Evolutionary conservation across 2,113 vertebrate species (phyloP), one percentile per base, ranked within the genome.

Genomic region (Trogon surrucura): DNA sequence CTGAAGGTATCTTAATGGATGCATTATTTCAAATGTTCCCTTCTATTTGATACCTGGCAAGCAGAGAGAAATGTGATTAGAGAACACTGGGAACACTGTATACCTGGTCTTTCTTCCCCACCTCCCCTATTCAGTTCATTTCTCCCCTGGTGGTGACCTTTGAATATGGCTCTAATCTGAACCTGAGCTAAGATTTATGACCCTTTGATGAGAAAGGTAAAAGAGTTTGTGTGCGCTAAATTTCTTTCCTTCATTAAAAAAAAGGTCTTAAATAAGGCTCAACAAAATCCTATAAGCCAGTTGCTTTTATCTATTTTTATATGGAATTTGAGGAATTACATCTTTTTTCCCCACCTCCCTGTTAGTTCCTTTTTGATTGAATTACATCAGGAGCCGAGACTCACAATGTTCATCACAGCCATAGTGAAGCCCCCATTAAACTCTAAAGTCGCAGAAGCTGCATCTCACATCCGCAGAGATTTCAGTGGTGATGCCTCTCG

Each of bases 231-330:
- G 77, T 5, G 19, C n/a, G 47, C 82, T 45, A 88, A 96, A 95
- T 94, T 91, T 62, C 81, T 95, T 95, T 95, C 89, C 91, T 96
- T 94, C 62, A 83, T 65, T 83, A 45, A 44, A 89, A 84, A 41
- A n/a, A 48, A 56, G 21, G 84, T 74, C 57, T 95, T 94, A 96
- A 97, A 93, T 89, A 92, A 89, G 64, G 74, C 95, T 97, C 93
- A 77, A 25, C 48, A 50, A 96, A 97, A 98, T 97, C 96, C 96
- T 93, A 97, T 97, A 98, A 98, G 96, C 95, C 91, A 95, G 73
- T 51, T n/a, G 96, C 93, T 98, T 97, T 97, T 97, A 97, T 97
- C 97, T 98, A 95, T 97, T 98, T 98, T 98, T 97, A 97, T 97
- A 93, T 74, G 90, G 97, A 97, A 97, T 98, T 97, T 97, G 96